phyloP scores from a whole-genome alignment of 2,888 invertebrate species.

The Eupeodes luniger region DNA sequence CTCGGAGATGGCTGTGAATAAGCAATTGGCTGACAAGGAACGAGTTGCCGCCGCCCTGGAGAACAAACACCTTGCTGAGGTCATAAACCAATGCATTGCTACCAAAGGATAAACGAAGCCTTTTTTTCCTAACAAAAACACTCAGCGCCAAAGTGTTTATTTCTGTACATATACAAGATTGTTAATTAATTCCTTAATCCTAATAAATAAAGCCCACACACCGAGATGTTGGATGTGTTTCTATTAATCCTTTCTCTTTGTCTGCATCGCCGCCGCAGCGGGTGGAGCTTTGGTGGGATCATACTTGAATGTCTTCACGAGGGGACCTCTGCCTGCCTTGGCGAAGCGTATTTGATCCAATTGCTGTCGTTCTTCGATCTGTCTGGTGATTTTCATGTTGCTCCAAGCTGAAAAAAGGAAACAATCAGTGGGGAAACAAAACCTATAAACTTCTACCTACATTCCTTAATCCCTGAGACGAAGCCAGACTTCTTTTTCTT shows the following conservation, averaged over 20 bases:
- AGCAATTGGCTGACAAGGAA: constrained; percentile 99
- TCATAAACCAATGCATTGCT: constrained; percentile 96
- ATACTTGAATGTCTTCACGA: constrained; percentile 94
- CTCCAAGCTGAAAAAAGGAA: constrained; percentile 87
- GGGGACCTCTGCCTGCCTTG: constrained; percentile 93
- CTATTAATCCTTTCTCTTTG: constrained; percentile 78
- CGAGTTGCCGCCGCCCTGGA: constrained; percentile 98
- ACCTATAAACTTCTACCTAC: constrained; percentile 84
- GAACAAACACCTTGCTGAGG: constrained; percentile 94
- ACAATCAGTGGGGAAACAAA: neutral
- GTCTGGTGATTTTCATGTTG: constrained; percentile 91
- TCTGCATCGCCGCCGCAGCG: constrained; percentile 85
- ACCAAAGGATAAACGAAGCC: constrained; percentile 75
- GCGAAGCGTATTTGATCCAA: constrained; percentile 92
- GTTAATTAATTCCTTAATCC: constrained; percentile 49
- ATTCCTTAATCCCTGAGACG: constrained; percentile 90
- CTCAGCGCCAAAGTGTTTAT: constrained; percentile 44
- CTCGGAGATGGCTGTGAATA: constrained; percentile 97
- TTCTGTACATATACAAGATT: constrained; percentile 72
- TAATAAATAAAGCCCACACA: constrained; percentile 47
- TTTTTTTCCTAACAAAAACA: constrained; percentile 36
- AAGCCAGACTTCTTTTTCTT: constrained; percentile 89
- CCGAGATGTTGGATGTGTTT: neutral
- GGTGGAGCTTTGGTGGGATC: constrained; percentile 89
- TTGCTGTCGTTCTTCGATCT: constrained; percentile 90